Evolutionary conservation across 2,797 vertebrate genomes (phyloP).

Genomic region (Phalloptychus januarius): DNA sequence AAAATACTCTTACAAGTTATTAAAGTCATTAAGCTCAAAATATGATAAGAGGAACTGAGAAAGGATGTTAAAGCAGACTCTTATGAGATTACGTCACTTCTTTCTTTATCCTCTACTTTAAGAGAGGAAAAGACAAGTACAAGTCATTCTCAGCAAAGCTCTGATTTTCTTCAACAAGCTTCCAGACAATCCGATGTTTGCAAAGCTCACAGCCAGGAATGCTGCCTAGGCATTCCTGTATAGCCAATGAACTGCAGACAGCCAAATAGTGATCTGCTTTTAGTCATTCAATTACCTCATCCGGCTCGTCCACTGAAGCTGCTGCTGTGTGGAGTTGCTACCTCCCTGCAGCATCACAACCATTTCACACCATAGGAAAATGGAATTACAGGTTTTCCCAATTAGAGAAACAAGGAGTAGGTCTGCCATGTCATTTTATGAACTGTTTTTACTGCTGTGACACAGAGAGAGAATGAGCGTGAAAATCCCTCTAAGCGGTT

Average conservation of each 20-base stretch:
- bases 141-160: constrained; percentile 15
- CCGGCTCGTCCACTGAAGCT: constrained; percentile 34
- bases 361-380: constrained; percentile 64
- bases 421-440: constrained; percentile 60
- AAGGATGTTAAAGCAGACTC: constrained; percentile 45
- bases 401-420: constrained; percentile 66
- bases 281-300: constrained; percentile 74
- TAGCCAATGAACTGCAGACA: constrained; percentile 65
- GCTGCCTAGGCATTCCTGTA: constrained; percentile 65
- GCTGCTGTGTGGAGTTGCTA: constrained; percentile 24
- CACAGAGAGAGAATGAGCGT: constrained; percentile 20
- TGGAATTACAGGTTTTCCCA: constrained; percentile 70
- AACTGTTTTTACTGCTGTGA: constrained; percentile 50
- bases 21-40: constrained; percentile 62
- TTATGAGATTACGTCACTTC: constrained; percentile 31
- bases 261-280: constrained; percentile 67
- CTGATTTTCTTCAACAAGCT: constrained; percentile 25
- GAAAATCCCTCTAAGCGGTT: constrained; percentile 41
- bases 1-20: constrained; percentile 53
- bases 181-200: constrained; percentile 24
- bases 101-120: constrained; percentile 17
- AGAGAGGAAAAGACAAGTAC: constrained; percentile 16
- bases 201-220: constrained; percentile 27
- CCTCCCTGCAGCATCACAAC: constrained; percentile 38
- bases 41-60: constrained; percentile 51